Evolutionary conservation across 1,140 invertebrate species (phyloP), one percentile per base, ranked within the genome.

Genomic region (Diprion similis): DNA sequence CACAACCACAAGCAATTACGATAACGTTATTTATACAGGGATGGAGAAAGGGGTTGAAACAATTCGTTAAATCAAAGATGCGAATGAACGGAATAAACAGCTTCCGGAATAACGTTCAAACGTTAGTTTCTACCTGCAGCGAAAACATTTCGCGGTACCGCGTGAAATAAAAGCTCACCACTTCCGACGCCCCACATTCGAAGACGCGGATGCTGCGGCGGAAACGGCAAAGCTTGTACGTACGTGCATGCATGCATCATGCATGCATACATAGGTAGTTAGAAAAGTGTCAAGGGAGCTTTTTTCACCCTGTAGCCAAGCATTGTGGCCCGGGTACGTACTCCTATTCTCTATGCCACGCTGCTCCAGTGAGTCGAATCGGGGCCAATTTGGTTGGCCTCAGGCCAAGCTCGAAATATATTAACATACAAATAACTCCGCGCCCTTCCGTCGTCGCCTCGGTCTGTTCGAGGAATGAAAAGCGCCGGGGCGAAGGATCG

Each of bases 351-450:
- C 13, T 10, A 18, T 13, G 4, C 10, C 37, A 8, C 48, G 19
- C 17, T 18, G 70, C 70, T 19, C 70, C 59, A n/a, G 64, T 65
- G 51, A 59, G 51, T 68, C 65, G 66, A 76, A 76, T 77, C 46
- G 73, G 69, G 71, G 77, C 24, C 75, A 77, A 79, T 78, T 70
- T 71, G 66, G 67, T 79, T 81, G 80, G 80, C 71, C 15, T 10
- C 51, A 37, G 48, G 77, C 79, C 81, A 82, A 78, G 72, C 71
- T 71, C 70, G 74, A 81, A 80, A 80, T 82, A 80, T 81, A 79
- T 81, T 81, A 82, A 80, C 77, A 80, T 80, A 79, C 75, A 81
- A 80, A 82, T 81, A 81, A 81, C 78, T 78, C 73, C 74, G 24
- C 24, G 24, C 24, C 24, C 24, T 37, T 37, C 24, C 24, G 24